Base-by-base conservation (phyloP, 2,888 invertebrate genomes). In the Choreutis nemorana region DNA sequence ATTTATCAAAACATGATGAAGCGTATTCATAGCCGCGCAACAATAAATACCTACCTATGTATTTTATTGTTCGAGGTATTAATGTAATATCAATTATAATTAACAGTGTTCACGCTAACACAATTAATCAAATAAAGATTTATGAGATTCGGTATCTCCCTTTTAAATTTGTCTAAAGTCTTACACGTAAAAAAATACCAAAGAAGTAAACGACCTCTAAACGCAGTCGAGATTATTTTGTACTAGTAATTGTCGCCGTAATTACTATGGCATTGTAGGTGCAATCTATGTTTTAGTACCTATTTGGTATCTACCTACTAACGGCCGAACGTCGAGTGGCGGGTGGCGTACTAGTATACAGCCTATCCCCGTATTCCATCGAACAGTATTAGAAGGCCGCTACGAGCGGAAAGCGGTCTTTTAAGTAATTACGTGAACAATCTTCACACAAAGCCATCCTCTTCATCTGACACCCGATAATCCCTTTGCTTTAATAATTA, bases 381-480 rank as follows among this genome's bases (percentile, higher is more conserved):
- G 51, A 57, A 55, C 68, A 70, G 72, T 71, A 59, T 59, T 70
- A 72, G 68, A 73, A 71, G 68, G 68, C 71, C 65, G 63, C 55
- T 52, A 40, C 53, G 38, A 43, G 50, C 60, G 70, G 50, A 50
- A 56, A 64, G 72, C 56, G 60, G 72, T 59, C 54, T 56, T 36
- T 42, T 45, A 44, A 45, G 55, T 49, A 38, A 38, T 41, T n/a
- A 42, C 30, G 32, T 37, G 41, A 42, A 39, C 37, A 36, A 31
- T 24, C 26, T 32, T 30, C 33, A 34, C 35, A 34, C 38, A 33
- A 31, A 35, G 35, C 35, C n/a, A n/a, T n/a, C n/a, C n/a, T n/a
- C n/a, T n/a, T n/a, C n/a, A n/a, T n/a, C n/a, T n/a, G n/a, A n/a
- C 15, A 14, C 26, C 14, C 26, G n/a, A 15, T 15, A n/a, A 3